Evolutionary conservation across 2,113 vertebrate genomes (phyloP), one percentile per base, ranked within the genome.

Genomic region (Nanger granti): DNA sequence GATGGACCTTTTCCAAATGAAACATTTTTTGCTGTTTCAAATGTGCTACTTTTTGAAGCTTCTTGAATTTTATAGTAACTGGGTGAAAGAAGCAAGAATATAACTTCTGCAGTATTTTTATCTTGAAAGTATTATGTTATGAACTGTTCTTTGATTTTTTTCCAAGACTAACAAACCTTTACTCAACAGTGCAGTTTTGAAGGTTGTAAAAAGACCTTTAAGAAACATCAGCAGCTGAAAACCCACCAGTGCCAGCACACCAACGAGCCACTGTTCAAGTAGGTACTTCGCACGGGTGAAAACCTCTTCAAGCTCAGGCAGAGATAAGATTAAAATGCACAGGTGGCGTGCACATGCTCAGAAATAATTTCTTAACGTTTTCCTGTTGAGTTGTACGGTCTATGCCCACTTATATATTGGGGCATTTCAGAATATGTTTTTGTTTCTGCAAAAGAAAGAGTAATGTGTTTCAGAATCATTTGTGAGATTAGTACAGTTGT

Each of bases 151-250:
- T 87, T 41, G 37, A 15, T 91, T 88, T 89, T 84, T 84, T 52
- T 54, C 18, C 20, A 60, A 96, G 79, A 66, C 86, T 96, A 94
- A 97, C 15, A 95, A 26, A 88, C 79, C 97, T 98, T 96, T 87
- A 9, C 82, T 79, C 79, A 97, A 96, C 96, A 99, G 99, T 99
- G 99, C 57, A 93, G 98, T 94, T 98, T 99, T 95, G 98, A 99
- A 93, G 99, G 98, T 41, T 99, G 99, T 98, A 97, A 95, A 62
- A 98, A 99, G 94, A 96, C 98, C 76, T 99, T 99, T 97, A 99
- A 84, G 97, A 99, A 99, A 94, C 99, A 99, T 96, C 99, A 99
- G 64, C 99, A 99, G 91, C 99, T 99, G 87, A 99, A 99, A 97
- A 95, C 98, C 62, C 99, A 99, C 95, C 98, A 98, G 60, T 99